Percentiles rank a stretch among this genome's conserved stretches.
Evolutionary conservation across 2,888 invertebrate species (phyloP).

Genomic region (Encarsia formosa): DNA sequence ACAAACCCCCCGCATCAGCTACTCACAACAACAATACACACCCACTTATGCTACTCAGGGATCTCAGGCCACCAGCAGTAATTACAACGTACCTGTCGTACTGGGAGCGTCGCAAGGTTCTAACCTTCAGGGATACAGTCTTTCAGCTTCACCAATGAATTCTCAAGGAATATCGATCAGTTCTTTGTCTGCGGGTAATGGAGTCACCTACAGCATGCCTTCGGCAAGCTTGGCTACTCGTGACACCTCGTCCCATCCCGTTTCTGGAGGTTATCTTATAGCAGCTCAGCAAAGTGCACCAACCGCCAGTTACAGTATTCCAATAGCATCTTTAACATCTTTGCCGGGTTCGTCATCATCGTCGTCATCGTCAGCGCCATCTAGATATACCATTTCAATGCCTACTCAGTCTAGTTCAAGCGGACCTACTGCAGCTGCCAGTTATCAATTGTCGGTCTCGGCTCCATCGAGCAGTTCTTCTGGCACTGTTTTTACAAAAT

Average conservation of each 20-base stretch:
- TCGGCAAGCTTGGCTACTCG: background rate
- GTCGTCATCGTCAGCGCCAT: no score
- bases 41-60: constrained; percentile 21
- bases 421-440: constrained; percentile 8
- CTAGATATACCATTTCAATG: constrained; percentile 11
- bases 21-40: constrained; percentile 14
- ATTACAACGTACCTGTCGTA: constrained; percentile 6
- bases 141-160: constrained; percentile 1
- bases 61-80: constrained; percentile 5
- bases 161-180: constrained; percentile 30
- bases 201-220: constrained; percentile 28
- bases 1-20: background rate
- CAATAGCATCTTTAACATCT: constrained; percentile 26
- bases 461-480: constrained; percentile 16
- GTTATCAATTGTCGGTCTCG: constrained; percentile 38
- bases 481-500: constrained; percentile 30
- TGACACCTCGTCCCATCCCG: constrained; percentile 31
- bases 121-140: constrained; percentile 3
- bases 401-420: constrained; percentile 8
- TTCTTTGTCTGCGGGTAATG: constrained; percentile 27
- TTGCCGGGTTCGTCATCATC: constrained; percentile 31
- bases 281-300: constrained; percentile 18
- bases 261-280: constrained; percentile 36
- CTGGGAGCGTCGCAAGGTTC: constrained; percentile 10
- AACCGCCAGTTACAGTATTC: constrained; percentile 31